A percentile compares a stretch with the other conserved stretches of the same genome.
phyloP scores from a whole-genome alignment of 1,140 invertebrate species.

The Papilio helenus region DNA sequence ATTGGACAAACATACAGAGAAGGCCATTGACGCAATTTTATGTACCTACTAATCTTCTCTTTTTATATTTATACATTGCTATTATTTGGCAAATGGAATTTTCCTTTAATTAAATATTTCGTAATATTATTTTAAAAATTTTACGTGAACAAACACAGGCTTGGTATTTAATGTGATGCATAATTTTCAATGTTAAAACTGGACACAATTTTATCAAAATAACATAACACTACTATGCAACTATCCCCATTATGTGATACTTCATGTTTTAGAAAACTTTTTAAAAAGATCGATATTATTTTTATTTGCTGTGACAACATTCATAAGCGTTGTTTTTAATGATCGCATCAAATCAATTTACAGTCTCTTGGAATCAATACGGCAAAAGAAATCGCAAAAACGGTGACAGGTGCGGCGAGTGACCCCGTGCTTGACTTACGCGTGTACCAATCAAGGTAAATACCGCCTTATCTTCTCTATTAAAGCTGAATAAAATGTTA shows the following conservation, averaged over 20 bases:
- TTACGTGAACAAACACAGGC: no score
- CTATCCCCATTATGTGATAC: no score
- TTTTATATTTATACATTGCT: neutral
- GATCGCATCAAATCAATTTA: neutral
- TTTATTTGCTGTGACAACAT: no score
- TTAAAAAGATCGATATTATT: no score
- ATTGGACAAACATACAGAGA: slow-evolving; percentile 5
- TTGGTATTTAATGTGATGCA: no score
- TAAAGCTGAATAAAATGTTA: slow-evolving; percentile 39
- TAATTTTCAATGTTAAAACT: no score
- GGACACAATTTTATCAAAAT: no score
- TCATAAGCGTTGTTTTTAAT: no score
- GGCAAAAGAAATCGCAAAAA: neutral
- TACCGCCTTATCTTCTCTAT: slow-evolving; percentile 32
- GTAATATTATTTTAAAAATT: neutral
- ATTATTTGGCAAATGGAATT: neutral
- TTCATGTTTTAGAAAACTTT: no score
- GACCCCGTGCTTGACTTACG: slow-evolving; percentile 36
- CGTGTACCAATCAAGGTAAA: slow-evolving; percentile 37
- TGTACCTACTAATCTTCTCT: slow-evolving; percentile 1
- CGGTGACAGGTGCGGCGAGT: slow-evolving; percentile 17
- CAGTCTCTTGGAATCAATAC: neutral
- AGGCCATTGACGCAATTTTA: slow-evolving; percentile 25
- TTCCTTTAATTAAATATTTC: neutral
- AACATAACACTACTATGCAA: no score